A percentile compares a stretch with the other conserved stretches of the same genome.
These are phyloP conservation scores for Styela clava DNA, from an alignment of 23 tunicate genomes.

Conservation along the genomic window DNA sequence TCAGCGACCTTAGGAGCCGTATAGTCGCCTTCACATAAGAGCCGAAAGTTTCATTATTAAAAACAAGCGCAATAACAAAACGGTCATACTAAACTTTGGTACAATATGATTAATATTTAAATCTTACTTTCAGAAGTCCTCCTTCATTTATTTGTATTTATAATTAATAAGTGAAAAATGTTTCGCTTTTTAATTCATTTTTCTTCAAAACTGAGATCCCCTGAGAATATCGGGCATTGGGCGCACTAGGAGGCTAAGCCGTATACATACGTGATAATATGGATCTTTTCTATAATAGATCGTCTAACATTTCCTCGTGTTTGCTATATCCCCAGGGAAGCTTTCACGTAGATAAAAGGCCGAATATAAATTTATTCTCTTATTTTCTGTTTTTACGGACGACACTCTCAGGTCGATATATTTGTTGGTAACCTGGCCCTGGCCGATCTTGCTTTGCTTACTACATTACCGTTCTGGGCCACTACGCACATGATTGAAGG, in stretches of 20 bases:
- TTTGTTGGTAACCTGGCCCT: conserved; percentile 28
- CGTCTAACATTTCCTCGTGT: not conserved
- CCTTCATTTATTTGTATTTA: not conserved
- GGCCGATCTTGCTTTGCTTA: conserved; percentile 20
- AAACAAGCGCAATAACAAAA: too few relatives aligned
- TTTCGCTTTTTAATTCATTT: too few relatives aligned
- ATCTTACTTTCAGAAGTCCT: not conserved
- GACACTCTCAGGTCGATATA: conserved; percentile 18
- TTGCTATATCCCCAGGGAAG: not conserved
- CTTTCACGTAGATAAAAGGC: not conserved
- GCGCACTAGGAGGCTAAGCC: too few relatives aligned
- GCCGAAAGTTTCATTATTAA: too few relatives aligned
- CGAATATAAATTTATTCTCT: not conserved
- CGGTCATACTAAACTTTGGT: too few relatives aligned
- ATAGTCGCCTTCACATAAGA: too few relatives aligned
- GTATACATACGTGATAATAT: not conserved
- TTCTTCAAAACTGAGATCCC: too few relatives aligned
- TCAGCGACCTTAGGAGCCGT: too few relatives aligned
- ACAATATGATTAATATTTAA: too few relatives aligned
- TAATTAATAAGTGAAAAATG: too few relatives aligned
- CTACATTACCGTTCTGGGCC: conserved; percentile 17
- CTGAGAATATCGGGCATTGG: too few relatives aligned
- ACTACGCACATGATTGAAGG: conserved; percentile 4
- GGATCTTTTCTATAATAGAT: not conserved
- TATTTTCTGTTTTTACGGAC: not conserved